Percentiles rank a stretch among this genome's conserved stretches.
These are phyloP conservation scores for Sepioteuthis lessoniana DNA, from an alignment of 2,888 invertebrate species.

Conservation along the genomic window DNA sequence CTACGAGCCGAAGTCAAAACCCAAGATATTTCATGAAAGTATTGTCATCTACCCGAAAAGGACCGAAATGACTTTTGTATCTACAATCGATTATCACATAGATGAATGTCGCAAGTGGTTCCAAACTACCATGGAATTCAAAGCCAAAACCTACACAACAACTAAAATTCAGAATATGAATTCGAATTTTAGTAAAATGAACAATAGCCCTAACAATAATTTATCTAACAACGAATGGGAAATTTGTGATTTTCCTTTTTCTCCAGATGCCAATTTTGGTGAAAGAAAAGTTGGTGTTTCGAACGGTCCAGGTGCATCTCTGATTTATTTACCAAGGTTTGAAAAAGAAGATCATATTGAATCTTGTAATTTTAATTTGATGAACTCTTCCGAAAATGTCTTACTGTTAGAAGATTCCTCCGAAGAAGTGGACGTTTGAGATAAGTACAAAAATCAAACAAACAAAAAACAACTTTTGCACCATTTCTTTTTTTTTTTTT, in stretches of 20 bases:
- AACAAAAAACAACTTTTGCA: neutral
- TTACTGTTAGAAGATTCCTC: neutral
- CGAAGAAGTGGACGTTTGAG: neutral
- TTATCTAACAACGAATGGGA: slow-evolving; percentile 45
- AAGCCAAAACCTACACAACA: slow-evolving; percentile 66
- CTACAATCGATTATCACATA: slow-evolving; percentile 65
- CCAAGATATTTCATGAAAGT: slow-evolving; percentile 64
- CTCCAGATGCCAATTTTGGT: neutral
- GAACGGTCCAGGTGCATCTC: slow-evolving; percentile 63
- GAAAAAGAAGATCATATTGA: slow-evolving; percentile 51
- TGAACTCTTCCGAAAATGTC: neutral
- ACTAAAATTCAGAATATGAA: slow-evolving; percentile 52
- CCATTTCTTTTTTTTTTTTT: no score
- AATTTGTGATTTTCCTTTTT: neutral
- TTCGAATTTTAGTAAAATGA: neutral
- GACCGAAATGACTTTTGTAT: slow-evolving; percentile 60
- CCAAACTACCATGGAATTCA: slow-evolving; percentile 68
- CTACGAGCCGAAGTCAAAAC: slow-evolving; percentile 66
- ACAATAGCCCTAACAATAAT: slow-evolving; percentile 36
- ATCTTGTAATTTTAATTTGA: neutral
- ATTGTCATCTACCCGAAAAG: slow-evolving; percentile 63
- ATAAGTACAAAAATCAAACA: neutral
- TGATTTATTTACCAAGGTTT: slow-evolving; percentile 64
- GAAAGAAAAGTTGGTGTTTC: neutral
- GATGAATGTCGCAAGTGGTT: slow-evolving; percentile 69